Percentiles rank a stretch among this genome's conserved stretches.
phyloP scores from a whole-genome alignment of 2,113 vertebrate genomes.

The Brachypodius melanocephalos region DNA sequence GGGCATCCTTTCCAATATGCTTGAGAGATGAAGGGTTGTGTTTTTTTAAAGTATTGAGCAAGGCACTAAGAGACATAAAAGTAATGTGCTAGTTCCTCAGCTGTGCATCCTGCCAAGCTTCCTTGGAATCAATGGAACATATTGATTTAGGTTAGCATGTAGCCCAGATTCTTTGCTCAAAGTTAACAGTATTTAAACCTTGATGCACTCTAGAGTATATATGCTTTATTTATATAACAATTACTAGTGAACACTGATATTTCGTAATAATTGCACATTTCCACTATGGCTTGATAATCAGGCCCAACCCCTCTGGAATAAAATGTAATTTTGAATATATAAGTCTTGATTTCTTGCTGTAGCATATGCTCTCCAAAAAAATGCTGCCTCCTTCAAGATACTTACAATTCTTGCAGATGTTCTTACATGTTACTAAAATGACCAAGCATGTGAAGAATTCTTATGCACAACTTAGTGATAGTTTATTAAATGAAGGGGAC shows the following conservation, averaged over 20 bases:
- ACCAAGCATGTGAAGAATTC: neutral
- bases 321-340: neutral
- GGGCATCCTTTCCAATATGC: neutral
- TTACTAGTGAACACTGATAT: neutral
- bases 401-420: neutral
- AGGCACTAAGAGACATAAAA: slow-evolving; percentile 32
- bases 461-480: neutral
- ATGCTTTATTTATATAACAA: neutral
- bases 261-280: neutral
- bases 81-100: slow-evolving; percentile 35
- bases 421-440: neutral
- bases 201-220: neutral
- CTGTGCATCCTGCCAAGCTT: slow-evolving; percentile 17
- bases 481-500: neutral
- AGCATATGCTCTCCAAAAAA: neutral
- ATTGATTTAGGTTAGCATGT: slow-evolving; percentile 16
- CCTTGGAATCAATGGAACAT: slow-evolving; percentile 22
- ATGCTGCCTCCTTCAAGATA: neutral
- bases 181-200: slow-evolving; percentile 8
- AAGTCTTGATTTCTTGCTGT: neutral
- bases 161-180: slow-evolving; percentile 4
- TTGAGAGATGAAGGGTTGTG: neutral
- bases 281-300: neutral
- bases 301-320: neutral
- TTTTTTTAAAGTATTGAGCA: neutral